phyloP scores from a whole-genome alignment of 2,797 vertebrate species.

The Karalla daura region DNA sequence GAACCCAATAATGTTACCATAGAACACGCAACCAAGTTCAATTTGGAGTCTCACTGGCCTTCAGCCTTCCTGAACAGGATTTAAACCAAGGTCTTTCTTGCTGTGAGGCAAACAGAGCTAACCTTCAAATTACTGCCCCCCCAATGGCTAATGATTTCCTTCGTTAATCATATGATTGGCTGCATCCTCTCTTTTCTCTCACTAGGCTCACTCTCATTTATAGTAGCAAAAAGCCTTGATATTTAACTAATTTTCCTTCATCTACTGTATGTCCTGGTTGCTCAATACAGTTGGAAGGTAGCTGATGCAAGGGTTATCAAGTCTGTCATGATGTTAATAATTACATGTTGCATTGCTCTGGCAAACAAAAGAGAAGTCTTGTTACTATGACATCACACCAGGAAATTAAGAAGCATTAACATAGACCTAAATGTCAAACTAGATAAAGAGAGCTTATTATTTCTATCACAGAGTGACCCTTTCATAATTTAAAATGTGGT shows the following conservation, averaged over 20 bases:
- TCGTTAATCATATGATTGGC: neutral
- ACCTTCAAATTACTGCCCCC: too few species aligned
- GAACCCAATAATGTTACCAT: too few species aligned
- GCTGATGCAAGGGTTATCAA: conserved; percentile 11
- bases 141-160: neutral
- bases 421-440: neutral
- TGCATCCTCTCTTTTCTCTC: neutral
- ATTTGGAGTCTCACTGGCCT: too few species aligned
- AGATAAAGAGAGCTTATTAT: neutral
- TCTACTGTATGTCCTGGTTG: neutral
- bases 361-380: neutral
- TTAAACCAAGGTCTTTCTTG: too few species aligned
- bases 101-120: too few species aligned
- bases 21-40: too few species aligned
- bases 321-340: conserved; percentile 5
- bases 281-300: neutral
- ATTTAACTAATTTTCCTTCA: neutral
- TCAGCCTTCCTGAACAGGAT: too few species aligned
- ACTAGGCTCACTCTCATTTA: neutral
- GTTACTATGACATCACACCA: neutral
- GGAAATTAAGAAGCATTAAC: neutral
- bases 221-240: neutral
- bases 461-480: neutral
- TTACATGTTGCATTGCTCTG: conserved; percentile 2
- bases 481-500: neutral